Percentiles rank a stretch among this genome's conserved stretches.
Evolutionary conservation across 1,140 invertebrate genomes (phyloP).

Genomic region (Odontomachus brunneus): DNA sequence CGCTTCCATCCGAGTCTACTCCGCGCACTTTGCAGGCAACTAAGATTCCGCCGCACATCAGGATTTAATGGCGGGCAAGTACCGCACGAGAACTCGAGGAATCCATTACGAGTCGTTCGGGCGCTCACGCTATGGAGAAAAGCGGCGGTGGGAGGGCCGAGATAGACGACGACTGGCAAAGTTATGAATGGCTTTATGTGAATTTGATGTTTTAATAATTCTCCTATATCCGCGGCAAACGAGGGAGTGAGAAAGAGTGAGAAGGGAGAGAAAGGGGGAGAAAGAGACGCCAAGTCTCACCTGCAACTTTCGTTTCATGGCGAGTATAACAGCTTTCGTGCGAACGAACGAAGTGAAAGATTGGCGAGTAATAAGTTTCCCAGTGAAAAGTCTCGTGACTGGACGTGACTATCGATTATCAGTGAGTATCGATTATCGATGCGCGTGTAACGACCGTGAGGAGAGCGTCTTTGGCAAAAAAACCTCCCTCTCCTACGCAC

Average conservation of each 20-base stretch:
- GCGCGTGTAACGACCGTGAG: not conserved
- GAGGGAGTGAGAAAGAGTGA: too few relatives aligned
- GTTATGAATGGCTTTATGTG: slow-evolving; percentile 48
- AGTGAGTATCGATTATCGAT: slow-evolving; percentile 45
- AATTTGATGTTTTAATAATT: slow-evolving; percentile 59
- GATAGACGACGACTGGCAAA: not conserved
- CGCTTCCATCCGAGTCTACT: slow-evolving; percentile 33
- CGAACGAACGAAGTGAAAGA: slow-evolving; percentile 24
- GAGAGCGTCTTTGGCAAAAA: slow-evolving; percentile 4
- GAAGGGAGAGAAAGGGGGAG: too few relatives aligned
- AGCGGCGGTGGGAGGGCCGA: not conserved
- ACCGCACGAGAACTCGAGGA: slow-evolving; percentile 46
- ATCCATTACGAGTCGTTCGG: slow-evolving; percentile 44
- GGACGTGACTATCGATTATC: slow-evolving; percentile 43
- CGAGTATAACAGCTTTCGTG: not conserved
- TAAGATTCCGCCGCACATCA: slow-evolving; percentile 43
- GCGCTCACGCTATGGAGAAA: slow-evolving; percentile 19
- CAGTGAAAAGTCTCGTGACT: slow-evolving; percentile 22
- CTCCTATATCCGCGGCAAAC: not conserved
- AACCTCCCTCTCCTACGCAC: not conserved
- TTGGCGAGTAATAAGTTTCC: slow-evolving; percentile 40
- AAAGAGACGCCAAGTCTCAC: too few relatives aligned
- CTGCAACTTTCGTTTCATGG: slow-evolving; percentile 29
- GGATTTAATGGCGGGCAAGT: slow-evolving; percentile 55
- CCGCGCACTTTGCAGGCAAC: slow-evolving; percentile 37